Percentiles rank a stretch among this genome's conserved stretches.
phyloP scores from a whole-genome alignment of 37 sponge, comb jelly and placozoan genomes.

The Eunapius fragilis region DNA sequence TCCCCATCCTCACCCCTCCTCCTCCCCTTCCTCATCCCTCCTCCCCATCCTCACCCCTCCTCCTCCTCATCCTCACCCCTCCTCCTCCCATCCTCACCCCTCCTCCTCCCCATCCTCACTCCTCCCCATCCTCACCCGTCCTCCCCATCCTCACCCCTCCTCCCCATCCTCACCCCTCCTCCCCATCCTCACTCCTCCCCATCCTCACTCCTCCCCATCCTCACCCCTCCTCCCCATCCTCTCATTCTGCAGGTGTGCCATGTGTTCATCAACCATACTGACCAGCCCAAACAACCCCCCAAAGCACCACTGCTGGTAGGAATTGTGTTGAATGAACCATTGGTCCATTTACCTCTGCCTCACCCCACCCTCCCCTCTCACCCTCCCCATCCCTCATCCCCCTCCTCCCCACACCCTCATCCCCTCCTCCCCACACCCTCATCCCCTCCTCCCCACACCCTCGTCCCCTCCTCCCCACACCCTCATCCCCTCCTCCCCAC shows the following conservation, averaged over 20 bases:
- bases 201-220: too few relatives aligned
- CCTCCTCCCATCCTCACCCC: too few relatives aligned
- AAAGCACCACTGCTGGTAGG: constrained; percentile 59
- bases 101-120: too few relatives aligned
- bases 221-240: too few relatives aligned
- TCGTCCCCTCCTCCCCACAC: not conserved
- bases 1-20: not conserved
- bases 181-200: too few relatives aligned
- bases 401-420: constrained; percentile 6
- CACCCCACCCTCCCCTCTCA: not conserved
- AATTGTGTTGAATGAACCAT: not conserved
- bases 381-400: not conserved
- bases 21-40: not conserved
- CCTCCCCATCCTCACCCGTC: too few relatives aligned
- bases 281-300: constrained; percentile 30
- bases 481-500: not conserved
- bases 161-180: too few relatives aligned
- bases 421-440: constrained; percentile 28
- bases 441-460: not conserved
- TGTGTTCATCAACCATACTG: constrained; percentile 51
- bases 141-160: too few relatives aligned
- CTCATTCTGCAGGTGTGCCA: constrained; percentile 39
- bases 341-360: too few relatives aligned
- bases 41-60: not conserved
- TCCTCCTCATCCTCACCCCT: not conserved